phyloP scores from a whole-genome alignment of 35 echinoderm and acorn worm genomes.

The Diadema setosum region DNA sequence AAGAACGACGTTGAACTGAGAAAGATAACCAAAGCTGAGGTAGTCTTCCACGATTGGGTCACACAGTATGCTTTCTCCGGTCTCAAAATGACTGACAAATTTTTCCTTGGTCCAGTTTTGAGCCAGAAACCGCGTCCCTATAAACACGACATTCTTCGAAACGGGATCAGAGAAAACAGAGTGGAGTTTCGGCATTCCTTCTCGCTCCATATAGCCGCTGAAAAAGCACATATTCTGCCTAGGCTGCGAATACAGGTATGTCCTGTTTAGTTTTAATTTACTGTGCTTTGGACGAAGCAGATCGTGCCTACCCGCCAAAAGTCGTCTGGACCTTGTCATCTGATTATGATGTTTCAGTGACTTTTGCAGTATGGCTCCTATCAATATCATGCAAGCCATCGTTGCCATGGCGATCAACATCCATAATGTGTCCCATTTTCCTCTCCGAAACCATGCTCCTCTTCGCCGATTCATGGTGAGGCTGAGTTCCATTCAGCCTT shows the following conservation, averaged over 20 bases:
- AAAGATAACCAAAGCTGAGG: constrained; percentile 69
- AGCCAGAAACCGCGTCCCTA: constrained; percentile 37
- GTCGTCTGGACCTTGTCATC: too few relatives aligned
- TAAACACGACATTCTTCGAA: constrained; percentile 57
- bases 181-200: constrained; percentile 66
- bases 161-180: constrained; percentile 65
- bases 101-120: constrained; percentile 39
- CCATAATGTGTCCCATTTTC: neutral
- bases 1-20: constrained; percentile 65
- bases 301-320: too few relatives aligned
- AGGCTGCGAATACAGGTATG: neutral
- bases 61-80: constrained; percentile 7
- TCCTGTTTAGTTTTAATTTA: too few relatives aligned
- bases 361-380: too few relatives aligned
- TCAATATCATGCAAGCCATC: neutral
- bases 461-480: neutral
- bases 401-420: neutral
- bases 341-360: too few relatives aligned
- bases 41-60: constrained; percentile 71
- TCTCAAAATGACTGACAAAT: constrained; percentile 59
- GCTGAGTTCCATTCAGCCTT: too few relatives aligned
- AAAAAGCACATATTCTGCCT: constrained; percentile 57
- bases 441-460: neutral
- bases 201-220: constrained; percentile 8
- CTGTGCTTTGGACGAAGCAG: too few relatives aligned